Base-by-base conservation (phyloP, 2,797 vertebrate genomes). In the Cichlasoma orientale region DNA sequence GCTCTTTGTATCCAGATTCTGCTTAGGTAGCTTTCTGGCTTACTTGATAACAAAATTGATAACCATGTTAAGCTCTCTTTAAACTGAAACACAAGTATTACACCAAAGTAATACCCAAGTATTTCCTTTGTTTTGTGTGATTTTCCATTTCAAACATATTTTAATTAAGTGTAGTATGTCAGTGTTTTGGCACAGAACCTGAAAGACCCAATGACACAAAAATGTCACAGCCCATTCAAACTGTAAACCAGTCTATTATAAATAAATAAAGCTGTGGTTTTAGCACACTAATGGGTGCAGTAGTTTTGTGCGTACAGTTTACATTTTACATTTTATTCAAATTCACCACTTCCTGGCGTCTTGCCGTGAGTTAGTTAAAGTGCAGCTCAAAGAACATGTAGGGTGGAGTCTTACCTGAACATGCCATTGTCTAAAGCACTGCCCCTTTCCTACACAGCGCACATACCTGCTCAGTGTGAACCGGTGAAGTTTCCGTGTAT, bases 371-470 rank as follows among this genome's bases (percentile, higher is more conserved):
- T 29, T 29, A 78, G 87, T 82, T 79, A 29, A 84, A 61, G 54
- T 74, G 79, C 74, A 86, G 77, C 87, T 92, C 91, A 87, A 86
- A 89, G 91, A 88, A 90, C 89, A 82, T 58, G 74, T 19, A 71
- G 87, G 92, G 92, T 81, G 94, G 94, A 93, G 93, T 70, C 69
- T 80, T 14, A 58, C 3, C 75, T 55, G 44, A 83, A 77, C 77
- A 54, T 79, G 52, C 78, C 78, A 36, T 82, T 86, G 74, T 87
- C 14, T 71, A 50, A 83, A 82, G 75, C 44, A 36, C 82, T 87
- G 71, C 89, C 86, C 25, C 72, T 88, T 85, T 89, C 58, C 63
- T 66, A 56, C 36, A 82, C 74, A 81, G 66, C 70, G 27, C 77
- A 81, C 57, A 82, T 75, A 89, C 92, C 91, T 90, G 83, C 44